Conservation (phyloP, 2,113 vertebrate genomes). For the Macroglossus sobrinus region DNA sequence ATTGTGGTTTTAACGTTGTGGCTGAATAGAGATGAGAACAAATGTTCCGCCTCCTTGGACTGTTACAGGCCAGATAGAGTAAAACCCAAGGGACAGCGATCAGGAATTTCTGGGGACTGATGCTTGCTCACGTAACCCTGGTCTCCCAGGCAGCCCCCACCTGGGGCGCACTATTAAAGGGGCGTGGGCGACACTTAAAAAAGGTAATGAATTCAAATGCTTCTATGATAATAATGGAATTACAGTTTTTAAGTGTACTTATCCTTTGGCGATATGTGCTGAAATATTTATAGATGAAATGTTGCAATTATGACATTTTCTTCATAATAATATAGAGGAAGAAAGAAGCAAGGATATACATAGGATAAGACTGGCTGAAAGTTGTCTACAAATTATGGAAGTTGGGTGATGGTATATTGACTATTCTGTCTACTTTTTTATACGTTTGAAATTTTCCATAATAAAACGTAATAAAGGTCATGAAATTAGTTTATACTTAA, state of each 20-base stretch:
- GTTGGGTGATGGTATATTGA: background rate
- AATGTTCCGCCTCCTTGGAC: background rate
- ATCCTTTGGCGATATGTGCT: background rate
- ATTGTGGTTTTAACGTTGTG: background rate
- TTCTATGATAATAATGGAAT: background rate
- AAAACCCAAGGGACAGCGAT: background rate
- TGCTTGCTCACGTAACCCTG: background rate
- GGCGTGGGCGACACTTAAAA: background rate
- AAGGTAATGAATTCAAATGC: background rate
- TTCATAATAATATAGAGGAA: background rate
- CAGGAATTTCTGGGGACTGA: fast-evolving
- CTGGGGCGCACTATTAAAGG: background rate
- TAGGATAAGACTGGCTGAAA: background rate
- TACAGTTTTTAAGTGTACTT: background rate
- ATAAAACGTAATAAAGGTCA: background rate
- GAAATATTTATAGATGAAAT: background rate
- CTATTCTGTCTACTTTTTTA: background rate
- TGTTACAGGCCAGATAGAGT: background rate
- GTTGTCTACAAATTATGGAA: background rate
- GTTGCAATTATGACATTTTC: background rate
- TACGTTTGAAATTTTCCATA: background rate
- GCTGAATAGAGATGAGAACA: background rate
- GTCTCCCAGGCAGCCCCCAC: background rate
- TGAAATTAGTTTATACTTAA: background rate
- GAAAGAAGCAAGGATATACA: background rate